A percentile compares a stretch with the other conserved stretches of the same genome.
These are phyloP conservation scores for Parazoanthus darwini DNA, from an alignment of 92 coral and sea anemone species.

Conservation along the genomic window DNA sequence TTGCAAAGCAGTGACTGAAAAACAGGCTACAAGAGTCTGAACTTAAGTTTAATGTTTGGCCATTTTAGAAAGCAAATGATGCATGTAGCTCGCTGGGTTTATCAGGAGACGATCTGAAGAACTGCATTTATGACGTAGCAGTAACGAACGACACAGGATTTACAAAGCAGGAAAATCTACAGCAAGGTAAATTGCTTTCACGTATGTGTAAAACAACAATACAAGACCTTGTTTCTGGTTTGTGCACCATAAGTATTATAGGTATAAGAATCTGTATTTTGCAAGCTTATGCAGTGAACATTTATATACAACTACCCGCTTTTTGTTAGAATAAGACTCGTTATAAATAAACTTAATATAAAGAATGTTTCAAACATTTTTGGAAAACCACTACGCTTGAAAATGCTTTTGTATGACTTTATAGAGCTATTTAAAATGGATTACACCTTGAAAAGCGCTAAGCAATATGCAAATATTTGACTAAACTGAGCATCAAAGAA, in stretches of 20 bases:
- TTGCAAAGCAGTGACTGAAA: too few species aligned
- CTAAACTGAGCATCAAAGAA: too few species aligned
- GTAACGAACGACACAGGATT: slow-evolving; percentile 72
- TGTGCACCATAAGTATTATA: background rate
- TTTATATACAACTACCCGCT: too few species aligned
- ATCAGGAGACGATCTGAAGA: slow-evolving; percentile 50
- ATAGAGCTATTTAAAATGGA: background rate
- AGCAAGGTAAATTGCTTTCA: slow-evolving; percentile 46
- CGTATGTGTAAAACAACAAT: background rate
- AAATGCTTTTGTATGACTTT: background rate
- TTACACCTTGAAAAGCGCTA: background rate
- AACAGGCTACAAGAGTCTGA: background rate
- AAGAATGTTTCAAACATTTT: background rate
- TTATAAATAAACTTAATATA: too few species aligned
- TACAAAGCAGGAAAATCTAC: slow-evolving; percentile 59
- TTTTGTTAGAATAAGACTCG: too few species aligned
- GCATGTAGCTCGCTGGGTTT: slow-evolving; percentile 59
- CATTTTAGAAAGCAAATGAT: slow-evolving; percentile 59
- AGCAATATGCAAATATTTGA: background rate
- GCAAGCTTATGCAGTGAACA: background rate
- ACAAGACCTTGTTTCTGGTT: too few species aligned
- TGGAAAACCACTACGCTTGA: background rate
- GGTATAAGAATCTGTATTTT: background rate
- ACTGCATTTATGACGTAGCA: slow-evolving; percentile 73
- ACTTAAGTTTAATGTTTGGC: background rate